Evolutionary conservation across 2,888 invertebrate species (phyloP).

Genomic region (Glaucopsyche alexis): DNA sequence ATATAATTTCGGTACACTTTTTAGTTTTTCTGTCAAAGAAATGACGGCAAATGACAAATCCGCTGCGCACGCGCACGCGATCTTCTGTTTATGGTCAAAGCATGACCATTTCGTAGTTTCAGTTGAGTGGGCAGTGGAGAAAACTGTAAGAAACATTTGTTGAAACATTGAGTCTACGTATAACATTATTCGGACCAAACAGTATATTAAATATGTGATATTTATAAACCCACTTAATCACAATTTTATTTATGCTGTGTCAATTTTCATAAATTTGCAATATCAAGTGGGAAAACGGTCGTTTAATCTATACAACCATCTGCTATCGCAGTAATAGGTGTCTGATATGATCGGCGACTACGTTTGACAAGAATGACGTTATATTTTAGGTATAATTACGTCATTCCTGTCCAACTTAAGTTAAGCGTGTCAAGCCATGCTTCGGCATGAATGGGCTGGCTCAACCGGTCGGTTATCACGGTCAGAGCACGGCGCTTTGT

Average conservation of each 20-base stretch:
- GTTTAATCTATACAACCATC: neutral
- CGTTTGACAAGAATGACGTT: no score
- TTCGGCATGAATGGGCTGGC: neutral
- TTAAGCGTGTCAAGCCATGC: no score
- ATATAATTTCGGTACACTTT: conserved; percentile 3
- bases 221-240: neutral
- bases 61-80: neutral
- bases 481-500: neutral
- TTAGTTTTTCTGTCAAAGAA: neutral
- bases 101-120: neutral
- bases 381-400: neutral
- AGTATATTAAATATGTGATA: neutral
- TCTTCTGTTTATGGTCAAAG: conserved; percentile 7
- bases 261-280: conserved; percentile 28
- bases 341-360: no score
- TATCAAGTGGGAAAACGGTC: conserved; percentile 16
- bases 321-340: no score
- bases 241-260: neutral
- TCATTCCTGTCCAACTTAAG: neutral
- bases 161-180: neutral
- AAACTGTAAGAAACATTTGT: neutral
- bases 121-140: neutral
- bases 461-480: neutral
- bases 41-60: neutral
- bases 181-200: no score